These are phyloP conservation scores for Drosophila monieri DNA, from an alignment of 2,888 invertebrate species.

Conservation along the genomic window DNA sequence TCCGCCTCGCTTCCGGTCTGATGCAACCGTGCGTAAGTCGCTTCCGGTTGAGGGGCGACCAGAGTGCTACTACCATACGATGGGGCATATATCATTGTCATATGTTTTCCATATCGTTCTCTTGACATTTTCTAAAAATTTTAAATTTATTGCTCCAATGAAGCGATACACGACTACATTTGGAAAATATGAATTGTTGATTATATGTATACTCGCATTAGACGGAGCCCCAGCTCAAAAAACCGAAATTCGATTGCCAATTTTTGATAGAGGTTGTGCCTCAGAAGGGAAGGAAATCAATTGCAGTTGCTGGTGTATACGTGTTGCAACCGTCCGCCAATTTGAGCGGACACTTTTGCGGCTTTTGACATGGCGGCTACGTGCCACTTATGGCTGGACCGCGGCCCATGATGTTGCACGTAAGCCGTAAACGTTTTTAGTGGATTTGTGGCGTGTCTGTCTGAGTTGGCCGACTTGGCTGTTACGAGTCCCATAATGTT, in stretches of 20 bases:
- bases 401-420: conserved; percentile 67
- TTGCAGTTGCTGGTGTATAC: conserved; percentile 60
- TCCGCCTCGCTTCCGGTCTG: conserved; percentile 63
- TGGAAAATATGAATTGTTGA: conserved; percentile 56
- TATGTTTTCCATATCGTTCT: conserved; percentile 58
- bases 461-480: conserved; percentile 15
- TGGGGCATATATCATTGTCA: conserved; percentile 70
- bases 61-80: conserved; percentile 32
- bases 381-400: conserved; percentile 65
- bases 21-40: conserved; percentile 75
- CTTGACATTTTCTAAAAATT: conserved; percentile 52
- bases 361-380: conserved; percentile 49
- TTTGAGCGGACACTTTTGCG: conserved; percentile 68
- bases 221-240: not conserved
- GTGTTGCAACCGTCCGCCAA: conserved; percentile 67
- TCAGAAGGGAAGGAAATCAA: conserved; percentile 58
- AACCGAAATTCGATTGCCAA: conserved; percentile 15
- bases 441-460: conserved; percentile 72
- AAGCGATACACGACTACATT: conserved; percentile 44
- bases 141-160: conserved; percentile 76
- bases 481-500: conserved; percentile 74
- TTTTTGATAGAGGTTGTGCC: conserved; percentile 5
- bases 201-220: conserved; percentile 10
- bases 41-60: conserved; percentile 60
- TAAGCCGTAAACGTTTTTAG: conserved; percentile 78